phyloP scores from a whole-genome alignment of 1,140 invertebrate genomes.

The Dendrolimus punctatus region DNA sequence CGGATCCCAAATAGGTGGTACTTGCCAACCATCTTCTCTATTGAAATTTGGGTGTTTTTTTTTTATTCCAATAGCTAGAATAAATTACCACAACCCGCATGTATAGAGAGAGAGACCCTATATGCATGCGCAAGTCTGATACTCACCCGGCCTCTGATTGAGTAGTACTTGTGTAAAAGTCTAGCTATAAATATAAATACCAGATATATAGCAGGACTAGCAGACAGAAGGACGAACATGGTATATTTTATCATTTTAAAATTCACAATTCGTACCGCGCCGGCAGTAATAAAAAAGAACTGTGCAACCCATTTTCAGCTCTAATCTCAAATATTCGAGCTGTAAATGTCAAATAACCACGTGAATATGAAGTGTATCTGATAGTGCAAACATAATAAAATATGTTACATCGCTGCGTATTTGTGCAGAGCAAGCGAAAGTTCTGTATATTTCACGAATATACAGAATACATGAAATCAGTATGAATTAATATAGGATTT shows the following conservation, averaged over 20 bases:
- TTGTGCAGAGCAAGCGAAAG: background rate
- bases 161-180: background rate
- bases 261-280: conserved; percentile 1
- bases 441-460: too few species aligned
- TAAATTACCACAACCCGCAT: too few species aligned
- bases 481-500: too few species aligned
- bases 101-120: too few species aligned
- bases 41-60: too few species aligned
- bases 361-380: background rate
- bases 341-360: background rate
- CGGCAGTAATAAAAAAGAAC: conserved; percentile 2
- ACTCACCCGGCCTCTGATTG: too few species aligned
- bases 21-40: too few species aligned
- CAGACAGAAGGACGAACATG: conserved; percentile 13
- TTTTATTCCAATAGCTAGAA: too few species aligned
- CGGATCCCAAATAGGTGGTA: too few species aligned
- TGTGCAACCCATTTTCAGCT: conserved; percentile 2
- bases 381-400: background rate
- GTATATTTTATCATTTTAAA: conserved; percentile 10
- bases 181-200: background rate
- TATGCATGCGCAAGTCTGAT: too few species aligned
- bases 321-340: conserved; percentile 1
- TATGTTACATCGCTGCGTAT: background rate
- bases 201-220: background rate
- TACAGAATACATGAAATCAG: too few species aligned